Base-by-base conservation (phyloP, 2,797 vertebrate genomes). In the Enteromius treurensis region DNA sequence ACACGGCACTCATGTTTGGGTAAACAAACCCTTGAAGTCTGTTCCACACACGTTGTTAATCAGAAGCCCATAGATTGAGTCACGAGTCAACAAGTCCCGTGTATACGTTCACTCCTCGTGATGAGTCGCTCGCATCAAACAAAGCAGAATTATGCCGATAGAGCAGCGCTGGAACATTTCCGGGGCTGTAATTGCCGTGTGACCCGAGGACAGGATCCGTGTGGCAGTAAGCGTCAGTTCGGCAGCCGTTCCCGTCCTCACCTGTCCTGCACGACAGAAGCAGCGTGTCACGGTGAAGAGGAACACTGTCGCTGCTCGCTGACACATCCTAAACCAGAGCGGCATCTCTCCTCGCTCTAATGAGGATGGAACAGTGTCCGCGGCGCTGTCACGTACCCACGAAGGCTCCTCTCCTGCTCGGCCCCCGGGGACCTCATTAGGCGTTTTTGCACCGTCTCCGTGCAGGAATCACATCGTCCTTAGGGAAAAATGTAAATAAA, bases 401-500 rank as follows among this genome's bases (percentile, higher is more conserved):
- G 88, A 82, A 88, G 88, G 65, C 84, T 89, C 84, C 80, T 82
- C 84, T 87, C 81, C 60, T 23, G 53, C 71, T 84, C 79, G 77
- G 69, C 75, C 88, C 74, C 90, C 69, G 60, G 90, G 91, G 91
- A 90, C 88, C 90, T 91, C 90, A 91, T 92, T 91, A 91, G 79
- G 83, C 62, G 51, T 86, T 86, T 82, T 84, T 73, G 64, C 51
- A 84, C 23, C n/a, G 64, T 84, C 49, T 85, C 87, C 83, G 70
- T 89, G 85, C 86, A 87, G 88, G 86, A 91, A 86, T 90, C 84
- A 76, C 81, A 82, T 65, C 47, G 79, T 89, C 89, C 89, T 89
- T 88, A 89, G 88, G 88, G 89, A 86, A 82, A 88, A 87, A 85
- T 87, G 88, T 88, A 88, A 89, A 89, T 91, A 90, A 90, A 89